A percentile compares a stretch with the other conserved stretches of the same genome.
Evolutionary conservation across 1,140 invertebrate genomes (phyloP).

Genomic region (Asobara japonica): DNA sequence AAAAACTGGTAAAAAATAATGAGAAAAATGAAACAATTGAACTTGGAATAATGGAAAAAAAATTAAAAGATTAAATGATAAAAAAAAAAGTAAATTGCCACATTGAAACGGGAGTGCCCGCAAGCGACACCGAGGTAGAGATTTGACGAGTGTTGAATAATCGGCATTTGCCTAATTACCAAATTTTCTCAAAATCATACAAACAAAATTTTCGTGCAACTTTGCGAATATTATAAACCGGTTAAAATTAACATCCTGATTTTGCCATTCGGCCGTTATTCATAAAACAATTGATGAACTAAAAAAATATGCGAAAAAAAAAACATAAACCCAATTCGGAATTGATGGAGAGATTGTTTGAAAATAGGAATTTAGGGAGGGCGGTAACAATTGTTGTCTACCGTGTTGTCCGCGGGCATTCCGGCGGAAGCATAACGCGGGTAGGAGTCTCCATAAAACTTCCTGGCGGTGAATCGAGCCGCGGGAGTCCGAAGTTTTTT

Average conservation of each 20-base stretch:
- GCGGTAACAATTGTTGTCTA: conserved; percentile 33
- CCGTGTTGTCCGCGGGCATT: conserved; percentile 61
- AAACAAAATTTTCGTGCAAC: conserved; percentile 23
- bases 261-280: conserved; percentile 59
- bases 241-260: conserved; percentile 66
- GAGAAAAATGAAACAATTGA: conserved; percentile 14
- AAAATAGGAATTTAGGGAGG: background rate
- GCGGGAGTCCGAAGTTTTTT: conserved; percentile 54
- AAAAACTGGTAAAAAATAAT: conserved; percentile 37
- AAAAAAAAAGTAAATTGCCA: conserved; percentile 46
- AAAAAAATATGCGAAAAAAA: conserved; percentile 22
- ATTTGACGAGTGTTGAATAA: conserved; percentile 4
- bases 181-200: background rate
- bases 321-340: conserved; percentile 38
- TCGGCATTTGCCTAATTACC: conserved; percentile 18
- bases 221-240: conserved; percentile 41
- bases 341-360: conserved; percentile 9
- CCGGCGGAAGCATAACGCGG: conserved; percentile 67
- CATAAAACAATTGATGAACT: conserved; percentile 35
- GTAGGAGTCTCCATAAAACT: conserved; percentile 64
- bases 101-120: conserved; percentile 57
- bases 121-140: conserved; percentile 50
- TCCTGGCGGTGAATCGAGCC: conserved; percentile 45
- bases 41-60: conserved; percentile 46
- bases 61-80: too few species aligned